Base-by-base conservation (phyloP, 2,888 invertebrate genomes). In the Tipula helvola region DNA sequence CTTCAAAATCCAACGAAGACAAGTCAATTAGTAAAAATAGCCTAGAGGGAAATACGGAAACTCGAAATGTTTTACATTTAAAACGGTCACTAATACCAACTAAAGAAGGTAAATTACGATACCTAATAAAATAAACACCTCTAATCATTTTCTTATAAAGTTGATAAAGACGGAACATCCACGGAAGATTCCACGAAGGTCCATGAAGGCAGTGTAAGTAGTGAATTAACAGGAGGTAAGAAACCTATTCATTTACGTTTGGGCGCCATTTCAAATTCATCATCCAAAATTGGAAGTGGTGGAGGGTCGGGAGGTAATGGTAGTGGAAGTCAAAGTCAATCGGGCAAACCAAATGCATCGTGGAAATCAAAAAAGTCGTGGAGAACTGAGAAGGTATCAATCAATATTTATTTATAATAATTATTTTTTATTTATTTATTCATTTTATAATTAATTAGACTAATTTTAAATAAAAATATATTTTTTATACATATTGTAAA, bases 231-330 rank as follows among this genome's bases (percentile, higher is more conserved):
- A 13, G 83, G 84, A 39, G 87, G 87, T 41, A 88, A 89, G 36
- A 88, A 88, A 86, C 88, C 88, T 28, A 88, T 89, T n/a, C 88
- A 88, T 87, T 86, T 88, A 13, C 87, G 88, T 47, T 86, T 89
- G 86, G 88, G 89, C 36, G 88, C 88, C 18, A 87, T 87, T 87
- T 88, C 88, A 18, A 85, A 85, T 85, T 57, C 52, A 57, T 57
- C 52, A 36, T 36, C 42, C 10, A 52, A 36, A 86, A 52, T 18
- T 36, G 86, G 28, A 86, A 86, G 71, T 28, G 71, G 71, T 5
- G 44, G 28, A 28, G 47, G 47, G 7, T 47, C 44, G 7, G 47
- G 86, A 36, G 13, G 86, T 44, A 36, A 47, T 85, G 39, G 39
- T 85, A 44, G 85, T 18, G 28, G 28, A 36, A 47, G 42, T 13